A percentile compares a stretch with the other conserved stretches of the same genome.
Evolutionary conservation across 1,140 invertebrate species (phyloP).

Genomic region (Solenopsis invicta): DNA sequence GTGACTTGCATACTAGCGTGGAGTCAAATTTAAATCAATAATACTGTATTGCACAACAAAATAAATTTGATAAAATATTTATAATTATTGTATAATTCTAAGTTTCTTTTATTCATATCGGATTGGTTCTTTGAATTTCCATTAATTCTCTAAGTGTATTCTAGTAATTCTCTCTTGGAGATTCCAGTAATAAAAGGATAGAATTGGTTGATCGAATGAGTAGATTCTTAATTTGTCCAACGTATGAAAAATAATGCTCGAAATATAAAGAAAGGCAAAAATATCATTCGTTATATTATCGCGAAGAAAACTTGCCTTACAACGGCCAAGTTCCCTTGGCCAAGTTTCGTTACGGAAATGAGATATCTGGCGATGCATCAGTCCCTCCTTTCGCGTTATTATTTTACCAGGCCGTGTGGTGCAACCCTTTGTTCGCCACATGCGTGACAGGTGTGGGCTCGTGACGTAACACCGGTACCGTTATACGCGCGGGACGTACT

Average conservation of each 20-base stretch:
- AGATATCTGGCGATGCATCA: conserved; percentile 78
- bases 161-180: not conserved
- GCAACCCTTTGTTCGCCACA: conserved; percentile 78
- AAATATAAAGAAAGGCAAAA: not conserved
- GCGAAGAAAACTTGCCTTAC: not conserved
- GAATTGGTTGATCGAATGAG: too few relatives aligned
- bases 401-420: conserved; percentile 61
- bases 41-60: not conserved
- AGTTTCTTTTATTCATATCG: not conserved
- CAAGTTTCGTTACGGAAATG: conserved; percentile 79
- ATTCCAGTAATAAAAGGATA: not conserved
- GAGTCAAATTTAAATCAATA: not conserved
- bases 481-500: conserved; percentile 71
- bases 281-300: conserved; percentile 24
- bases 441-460: conserved; percentile 81
- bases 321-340: conserved; percentile 69
- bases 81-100: not conserved
- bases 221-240: not conserved
- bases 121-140: not conserved
- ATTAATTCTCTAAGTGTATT: not conserved
- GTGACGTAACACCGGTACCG: conserved; percentile 83
- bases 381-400: conserved; percentile 63
- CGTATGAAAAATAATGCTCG: not conserved
- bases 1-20: not conserved
- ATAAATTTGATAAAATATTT: not conserved